Evolutionary conservation across 2,888 invertebrate species (phyloP).

Genomic region (Aphodius granarius): DNA sequence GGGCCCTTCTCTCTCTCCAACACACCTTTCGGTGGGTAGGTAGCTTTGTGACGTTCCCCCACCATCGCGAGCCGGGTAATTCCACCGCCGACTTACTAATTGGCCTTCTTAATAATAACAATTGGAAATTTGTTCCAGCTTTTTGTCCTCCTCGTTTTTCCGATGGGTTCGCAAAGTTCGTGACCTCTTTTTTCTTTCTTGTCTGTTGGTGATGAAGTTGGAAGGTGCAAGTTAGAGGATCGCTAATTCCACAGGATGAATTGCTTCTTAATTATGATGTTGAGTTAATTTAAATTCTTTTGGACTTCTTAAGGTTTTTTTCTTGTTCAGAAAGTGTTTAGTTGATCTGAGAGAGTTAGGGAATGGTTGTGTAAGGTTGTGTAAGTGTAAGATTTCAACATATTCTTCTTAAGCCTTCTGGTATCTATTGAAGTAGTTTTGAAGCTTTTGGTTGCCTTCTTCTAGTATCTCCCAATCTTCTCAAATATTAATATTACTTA

Average conservation of each 20-base stretch:
- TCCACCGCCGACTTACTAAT: conserved; percentile 24
- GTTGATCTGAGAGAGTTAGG: too few species aligned
- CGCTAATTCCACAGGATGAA: not conserved
- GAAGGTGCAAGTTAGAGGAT: not conserved
- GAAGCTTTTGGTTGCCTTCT: too few species aligned
- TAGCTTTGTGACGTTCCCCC: conserved; percentile 20
- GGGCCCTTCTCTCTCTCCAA: not conserved
- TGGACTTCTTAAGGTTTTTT: not conserved
- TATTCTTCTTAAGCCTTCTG: too few species aligned
- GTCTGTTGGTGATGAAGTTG: not conserved
- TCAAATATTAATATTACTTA: too few species aligned
- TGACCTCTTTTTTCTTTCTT: conserved; percentile 8
- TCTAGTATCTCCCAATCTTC: too few species aligned
- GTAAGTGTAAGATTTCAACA: too few species aligned
- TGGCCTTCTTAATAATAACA: conserved; percentile 25
- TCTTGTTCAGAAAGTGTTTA: not conserved
- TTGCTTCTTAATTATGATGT: not conserved
- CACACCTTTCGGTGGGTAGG: conserved; percentile 1
- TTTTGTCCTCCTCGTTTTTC: not conserved
- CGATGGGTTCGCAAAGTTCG: not conserved
- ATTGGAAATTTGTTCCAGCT: conserved; percentile 22
- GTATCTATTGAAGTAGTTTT: too few species aligned
- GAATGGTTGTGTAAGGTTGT: too few species aligned
- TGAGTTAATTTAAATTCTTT: not conserved
- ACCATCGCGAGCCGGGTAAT: conserved; percentile 33